phyloP scores from a whole-genome alignment of 2,113 vertebrate species.

The Psilopsiagon aurifrons region DNA sequence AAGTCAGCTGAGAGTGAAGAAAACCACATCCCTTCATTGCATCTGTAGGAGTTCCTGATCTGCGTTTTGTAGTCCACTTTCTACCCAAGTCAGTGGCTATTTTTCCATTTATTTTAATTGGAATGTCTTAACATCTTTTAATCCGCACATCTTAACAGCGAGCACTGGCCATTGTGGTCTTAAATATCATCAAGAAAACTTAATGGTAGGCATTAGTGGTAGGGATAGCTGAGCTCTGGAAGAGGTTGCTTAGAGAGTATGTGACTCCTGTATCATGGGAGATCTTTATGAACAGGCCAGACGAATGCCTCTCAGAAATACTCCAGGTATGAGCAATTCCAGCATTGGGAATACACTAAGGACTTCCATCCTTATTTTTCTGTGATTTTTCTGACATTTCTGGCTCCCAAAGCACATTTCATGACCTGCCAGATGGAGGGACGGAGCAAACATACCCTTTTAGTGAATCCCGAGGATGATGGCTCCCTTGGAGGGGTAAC shows the following conservation, averaged over 20 bases:
- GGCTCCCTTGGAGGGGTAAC: neutral
- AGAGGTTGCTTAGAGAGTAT: neutral
- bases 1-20: neutral
- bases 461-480: neutral
- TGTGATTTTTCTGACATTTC: conserved; percentile 15
- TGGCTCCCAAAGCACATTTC: neutral
- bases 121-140: neutral
- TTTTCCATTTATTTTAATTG: neutral
- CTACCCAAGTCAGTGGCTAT: neutral
- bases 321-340: conserved; percentile 34
- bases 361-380: neutral
- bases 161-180: neutral
- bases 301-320: neutral
- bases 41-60: neutral
- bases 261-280: neutral
- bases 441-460: neutral
- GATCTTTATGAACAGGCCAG: neutral
- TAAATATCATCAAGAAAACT: neutral
- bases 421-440: conserved; percentile 31
- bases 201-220: neutral
- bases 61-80: neutral
- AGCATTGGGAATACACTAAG: neutral
- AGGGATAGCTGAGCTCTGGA: neutral
- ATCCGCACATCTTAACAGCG: neutral
- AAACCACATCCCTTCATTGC: neutral